Base-by-base conservation (phyloP, 2,888 invertebrate genomes). In the Ischnus inquisitorius region DNA sequence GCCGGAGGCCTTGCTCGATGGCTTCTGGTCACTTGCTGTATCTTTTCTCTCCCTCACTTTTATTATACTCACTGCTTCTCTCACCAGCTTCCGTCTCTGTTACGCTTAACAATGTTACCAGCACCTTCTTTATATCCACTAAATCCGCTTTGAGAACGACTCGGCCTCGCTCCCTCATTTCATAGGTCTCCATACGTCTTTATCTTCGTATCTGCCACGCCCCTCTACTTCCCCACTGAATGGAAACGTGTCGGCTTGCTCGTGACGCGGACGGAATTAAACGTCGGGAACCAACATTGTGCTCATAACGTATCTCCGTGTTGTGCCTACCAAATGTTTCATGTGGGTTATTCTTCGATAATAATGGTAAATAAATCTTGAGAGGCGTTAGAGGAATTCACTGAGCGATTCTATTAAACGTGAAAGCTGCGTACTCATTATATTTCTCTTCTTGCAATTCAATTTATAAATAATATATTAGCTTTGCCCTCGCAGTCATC, bases 41-140 rank as follows among this genome's bases (percentile, higher is more conserved):
- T 2, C 12, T 79, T 28, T 22, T 34, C 62, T 19, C 65, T 71
- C 46, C 65, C 64, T 78, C 46, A 60, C 74, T 54, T 41, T 78
- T 43, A n/a, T 65, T 71, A 67, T 71, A 34, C 65, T 41, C 69
- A 19, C 67, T 65, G 57, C 22, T 69, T 78, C 77, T 62, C 43
- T 71, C 28, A 22, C 19, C n/a, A 10, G 34, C 46, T 75, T 46
- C 16, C 46, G 19, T 48, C 19, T 54, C 83, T 10, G 16, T 43
- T 48, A 76, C 39, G 34, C 22, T 69, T 28, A 22, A 54, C 75
- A 69, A 60, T 71, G 75, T 79, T 60, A 82, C 57, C 60, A 60
- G 51, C 51, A 46, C 75, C 79, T 76, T 79, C 65, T 75, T 75
- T 79, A 71, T 82, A 76, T 84, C 78, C 75, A 39, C 48, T 75